Evolutionary conservation across 2,888 invertebrate species (phyloP).

Genomic region (Patella caerulea): DNA sequence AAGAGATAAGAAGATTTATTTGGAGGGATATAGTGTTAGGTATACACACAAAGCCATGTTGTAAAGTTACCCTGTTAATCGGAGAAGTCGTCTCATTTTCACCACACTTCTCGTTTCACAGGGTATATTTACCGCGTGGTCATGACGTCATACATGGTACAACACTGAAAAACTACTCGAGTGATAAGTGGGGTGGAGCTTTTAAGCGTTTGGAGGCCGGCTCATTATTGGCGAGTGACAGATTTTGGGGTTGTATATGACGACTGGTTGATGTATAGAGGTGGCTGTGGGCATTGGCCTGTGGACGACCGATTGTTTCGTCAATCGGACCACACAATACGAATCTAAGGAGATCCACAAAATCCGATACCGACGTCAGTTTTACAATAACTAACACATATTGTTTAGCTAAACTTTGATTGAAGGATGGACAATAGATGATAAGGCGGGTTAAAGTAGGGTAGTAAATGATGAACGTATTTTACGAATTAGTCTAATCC

Average conservation of each 20-base stretch:
- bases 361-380: no score
- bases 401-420: background rate
- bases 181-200: conserved; percentile 12
- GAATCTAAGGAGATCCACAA: background rate
- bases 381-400: background rate
- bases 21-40: no score
- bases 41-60: conserved; percentile 18
- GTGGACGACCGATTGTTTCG: background rate
- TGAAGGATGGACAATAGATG: background rate
- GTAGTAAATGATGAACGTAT: background rate
- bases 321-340: background rate
- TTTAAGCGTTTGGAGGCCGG: conserved; percentile 9
- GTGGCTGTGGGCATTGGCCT: background rate
- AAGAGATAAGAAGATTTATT: no score
- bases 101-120: conserved; percentile 64
- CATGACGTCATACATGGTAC: conserved; percentile 13
- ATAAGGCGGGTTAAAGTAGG: background rate
- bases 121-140: conserved; percentile 61
- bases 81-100: conserved; percentile 53
- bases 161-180: conserved; percentile 13
- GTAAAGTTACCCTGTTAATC: conserved; percentile 66
- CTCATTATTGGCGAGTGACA: background rate
- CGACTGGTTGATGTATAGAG: background rate
- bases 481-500: background rate
- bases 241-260: conserved; percentile 8